Percentiles rank a stretch among this genome's conserved stretches.
phyloP scores from a whole-genome alignment of 2,888 invertebrate species.

The Isotomurus palustris region DNA sequence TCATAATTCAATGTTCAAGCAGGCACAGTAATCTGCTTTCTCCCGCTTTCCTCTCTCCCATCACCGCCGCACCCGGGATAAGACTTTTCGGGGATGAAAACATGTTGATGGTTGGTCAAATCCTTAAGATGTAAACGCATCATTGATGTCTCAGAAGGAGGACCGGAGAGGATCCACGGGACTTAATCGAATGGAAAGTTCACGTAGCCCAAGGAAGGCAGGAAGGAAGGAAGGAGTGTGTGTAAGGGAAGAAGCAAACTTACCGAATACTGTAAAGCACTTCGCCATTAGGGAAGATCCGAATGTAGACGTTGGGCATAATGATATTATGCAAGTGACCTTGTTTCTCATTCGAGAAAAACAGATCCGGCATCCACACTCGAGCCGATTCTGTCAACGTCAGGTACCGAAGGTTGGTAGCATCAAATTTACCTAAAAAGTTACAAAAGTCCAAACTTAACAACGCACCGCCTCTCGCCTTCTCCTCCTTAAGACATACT shows the following conservation, averaged over 20 bases:
- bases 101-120: too few relatives aligned
- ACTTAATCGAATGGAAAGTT: too few relatives aligned
- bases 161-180: too few relatives aligned
- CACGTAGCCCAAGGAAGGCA: too few relatives aligned
- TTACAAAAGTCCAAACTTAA: too few relatives aligned
- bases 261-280: slow-evolving; percentile 92
- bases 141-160: too few relatives aligned
- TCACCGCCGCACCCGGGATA: too few relatives aligned
- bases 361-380: slow-evolving; percentile 98
- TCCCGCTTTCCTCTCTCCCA: neutral
- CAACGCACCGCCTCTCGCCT: too few relatives aligned
- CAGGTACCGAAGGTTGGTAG: slow-evolving; percentile 82
- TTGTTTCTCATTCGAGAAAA: slow-evolving; percentile 96
- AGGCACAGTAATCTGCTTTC: slow-evolving; percentile 4
- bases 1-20: slow-evolving; percentile 7
- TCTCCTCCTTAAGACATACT: too few relatives aligned
- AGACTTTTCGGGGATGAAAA: too few relatives aligned
- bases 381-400: slow-evolving; percentile 89
- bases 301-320: slow-evolving; percentile 95
- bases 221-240: too few relatives aligned
- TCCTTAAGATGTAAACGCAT: too few relatives aligned
- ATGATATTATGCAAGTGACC: slow-evolving; percentile 97
- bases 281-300: slow-evolving; percentile 90
- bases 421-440: slow-evolving; percentile 37
- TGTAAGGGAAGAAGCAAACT: slow-evolving; percentile 36